These are phyloP conservation scores for Magallana nippona DNA, from an alignment of 2,888 invertebrate genomes.

Conservation along the genomic window DNA sequence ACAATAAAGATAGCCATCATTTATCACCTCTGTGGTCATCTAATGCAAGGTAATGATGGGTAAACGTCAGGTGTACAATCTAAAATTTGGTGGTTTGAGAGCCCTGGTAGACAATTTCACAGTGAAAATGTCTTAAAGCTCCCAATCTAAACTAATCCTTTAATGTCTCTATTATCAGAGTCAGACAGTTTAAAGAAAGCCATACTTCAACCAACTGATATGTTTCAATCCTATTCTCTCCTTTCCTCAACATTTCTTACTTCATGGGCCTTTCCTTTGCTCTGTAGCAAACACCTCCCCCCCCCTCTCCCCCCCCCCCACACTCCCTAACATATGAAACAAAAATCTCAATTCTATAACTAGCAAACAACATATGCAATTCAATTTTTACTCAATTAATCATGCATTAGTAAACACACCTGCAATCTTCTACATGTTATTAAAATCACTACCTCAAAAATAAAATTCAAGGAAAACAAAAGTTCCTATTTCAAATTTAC, in stretches of 20 bases:
- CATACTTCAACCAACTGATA: no score
- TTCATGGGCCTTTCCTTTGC: no score
- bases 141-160: neutral
- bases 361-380: neutral
- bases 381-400: neutral
- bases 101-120: slow-evolving; percentile 1
- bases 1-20: slow-evolving; percentile 33
- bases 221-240: no score
- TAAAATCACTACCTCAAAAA: neutral
- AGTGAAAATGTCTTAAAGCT: slow-evolving; percentile 5
- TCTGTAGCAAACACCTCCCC: no score
- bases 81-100: slow-evolving; percentile 3
- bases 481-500: neutral
- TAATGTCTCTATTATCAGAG: neutral
- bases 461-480: neutral
- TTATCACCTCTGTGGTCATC: slow-evolving; percentile 32
- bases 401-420: slow-evolving; percentile 10
- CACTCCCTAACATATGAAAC: neutral
- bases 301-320: no score
- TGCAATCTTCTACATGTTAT: neutral
- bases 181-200: neutral
- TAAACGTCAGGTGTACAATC: slow-evolving; percentile 16
- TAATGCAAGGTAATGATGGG: slow-evolving; percentile 20
- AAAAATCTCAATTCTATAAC: neutral
- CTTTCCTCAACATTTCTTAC: no score